phyloP scores from a whole-genome alignment of 2,113 vertebrate species.

The Pholis gunnellus region DNA sequence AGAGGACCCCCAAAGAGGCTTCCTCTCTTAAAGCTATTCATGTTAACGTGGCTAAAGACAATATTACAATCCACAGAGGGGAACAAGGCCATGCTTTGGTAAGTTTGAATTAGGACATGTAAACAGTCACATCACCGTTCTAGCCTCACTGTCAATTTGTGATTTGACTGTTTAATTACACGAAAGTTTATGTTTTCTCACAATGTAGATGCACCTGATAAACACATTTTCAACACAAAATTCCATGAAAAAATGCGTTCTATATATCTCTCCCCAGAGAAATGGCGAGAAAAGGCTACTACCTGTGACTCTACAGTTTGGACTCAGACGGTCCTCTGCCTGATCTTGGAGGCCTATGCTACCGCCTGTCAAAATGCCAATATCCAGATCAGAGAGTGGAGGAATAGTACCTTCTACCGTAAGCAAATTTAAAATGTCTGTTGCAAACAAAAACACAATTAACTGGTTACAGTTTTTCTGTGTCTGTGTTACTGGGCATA shows the following conservation, averaged over 20 bases:
- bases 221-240: background rate
- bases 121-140: background rate
- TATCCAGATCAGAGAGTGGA: conserved; percentile 62
- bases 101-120: conserved; percentile 12
- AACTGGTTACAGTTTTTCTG: background rate
- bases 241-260: background rate
- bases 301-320: conserved; percentile 33
- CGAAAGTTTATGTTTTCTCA: too few species aligned
- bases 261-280: conserved; percentile 16
- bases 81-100: conserved; percentile 13
- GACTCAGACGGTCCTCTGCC: background rate
- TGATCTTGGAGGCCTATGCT: conserved; percentile 61
- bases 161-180: background rate
- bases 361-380: conserved; percentile 65
- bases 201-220: too few species aligned
- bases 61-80: conserved; percentile 14
- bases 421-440: conserved; percentile 48
- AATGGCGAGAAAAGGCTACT: conserved; percentile 16
- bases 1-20: conserved; percentile 41
- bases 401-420: conserved; percentile 73
- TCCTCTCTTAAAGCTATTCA: conserved; percentile 25
- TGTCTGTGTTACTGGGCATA: conserved; percentile 33
- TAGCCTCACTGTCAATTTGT: background rate
- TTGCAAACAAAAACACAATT: background rate
- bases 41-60: conserved; percentile 11